A percentile compares a stretch with the other conserved stretches of the same genome.
Evolutionary conservation across 1,140 invertebrate species (phyloP).

Genomic region (Whitmania pigra): DNA sequence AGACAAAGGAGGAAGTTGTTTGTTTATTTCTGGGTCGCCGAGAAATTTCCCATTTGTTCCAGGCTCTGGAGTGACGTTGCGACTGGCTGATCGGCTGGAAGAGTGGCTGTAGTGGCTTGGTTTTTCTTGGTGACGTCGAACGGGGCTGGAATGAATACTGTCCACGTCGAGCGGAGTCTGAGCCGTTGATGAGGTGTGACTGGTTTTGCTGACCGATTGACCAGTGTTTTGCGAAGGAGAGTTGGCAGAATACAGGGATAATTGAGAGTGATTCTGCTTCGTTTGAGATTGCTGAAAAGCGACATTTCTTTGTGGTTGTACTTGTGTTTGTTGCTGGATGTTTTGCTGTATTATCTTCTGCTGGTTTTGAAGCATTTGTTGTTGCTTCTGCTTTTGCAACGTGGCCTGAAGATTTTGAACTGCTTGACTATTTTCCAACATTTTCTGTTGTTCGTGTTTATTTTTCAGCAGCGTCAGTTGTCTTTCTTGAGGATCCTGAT

Average conservation of each 20-base stretch:
- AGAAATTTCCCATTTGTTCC: too few species aligned
- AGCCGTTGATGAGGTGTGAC: conserved; percentile 7
- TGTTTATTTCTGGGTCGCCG: background rate
- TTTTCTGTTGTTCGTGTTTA: too few species aligned
- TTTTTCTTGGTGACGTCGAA: too few species aligned
- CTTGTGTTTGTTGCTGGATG: background rate
- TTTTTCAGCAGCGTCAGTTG: too few species aligned
- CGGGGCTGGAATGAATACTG: background rate
- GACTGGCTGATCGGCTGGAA: too few species aligned
- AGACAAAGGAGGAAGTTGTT: background rate
- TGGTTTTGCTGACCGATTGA: conserved; percentile 3
- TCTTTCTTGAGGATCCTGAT: too few species aligned
- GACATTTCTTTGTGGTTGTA: background rate
- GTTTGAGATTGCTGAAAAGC: too few species aligned
- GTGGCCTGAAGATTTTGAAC: too few species aligned
- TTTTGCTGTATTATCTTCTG: conserved; percentile 1
- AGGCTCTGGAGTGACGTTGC: too few species aligned
- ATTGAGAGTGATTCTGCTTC: background rate
- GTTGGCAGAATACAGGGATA: background rate
- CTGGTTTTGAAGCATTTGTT: background rate
- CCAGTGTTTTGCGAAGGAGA: background rate
- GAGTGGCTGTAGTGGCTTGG: too few species aligned
- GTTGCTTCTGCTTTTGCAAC: background rate
- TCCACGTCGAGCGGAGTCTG: background rate
- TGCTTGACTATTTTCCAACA: too few species aligned